phyloP scores from a whole-genome alignment of 92 coral and sea anemone species.

The Blastomussa wellsi region DNA sequence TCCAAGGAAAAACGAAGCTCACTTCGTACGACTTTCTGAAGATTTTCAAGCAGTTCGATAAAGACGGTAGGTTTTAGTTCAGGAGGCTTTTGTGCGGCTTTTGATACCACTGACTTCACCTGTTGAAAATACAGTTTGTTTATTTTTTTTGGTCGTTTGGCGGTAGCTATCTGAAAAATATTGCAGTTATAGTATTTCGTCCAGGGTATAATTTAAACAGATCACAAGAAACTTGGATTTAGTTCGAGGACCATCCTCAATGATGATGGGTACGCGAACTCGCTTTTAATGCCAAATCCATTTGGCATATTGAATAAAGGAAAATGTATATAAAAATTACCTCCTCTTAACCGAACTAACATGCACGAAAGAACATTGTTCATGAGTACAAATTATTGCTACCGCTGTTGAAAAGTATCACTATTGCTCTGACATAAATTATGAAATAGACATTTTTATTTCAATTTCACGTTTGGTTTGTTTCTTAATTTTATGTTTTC shows the following conservation, averaged over 20 bases:
- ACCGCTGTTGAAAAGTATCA: neutral
- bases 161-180: neutral
- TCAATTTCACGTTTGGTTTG: neutral
- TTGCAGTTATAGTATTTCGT: neutral
- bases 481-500: neutral
- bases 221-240: neutral
- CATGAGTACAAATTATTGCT: neutral
- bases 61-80: slow-evolving; percentile 67
- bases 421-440: neutral
- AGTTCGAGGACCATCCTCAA: neutral
- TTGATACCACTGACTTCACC: neutral
- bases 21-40: slow-evolving; percentile 81
- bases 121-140: neutral
- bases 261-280: neutral
- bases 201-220: neutral
- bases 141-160: neutral
- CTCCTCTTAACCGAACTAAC: neutral
- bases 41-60: slow-evolving; percentile 78
- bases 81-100: neutral
- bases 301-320: neutral
- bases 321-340: neutral
- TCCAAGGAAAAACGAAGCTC: slow-evolving; percentile 56
- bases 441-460: neutral
- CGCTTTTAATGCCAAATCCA: neutral
- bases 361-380: neutral